Evolutionary conservation across 1,140 invertebrate genomes (phyloP), one percentile per base, ranked within the genome.

Genomic region (Lysiphlebus fabarum): DNA sequence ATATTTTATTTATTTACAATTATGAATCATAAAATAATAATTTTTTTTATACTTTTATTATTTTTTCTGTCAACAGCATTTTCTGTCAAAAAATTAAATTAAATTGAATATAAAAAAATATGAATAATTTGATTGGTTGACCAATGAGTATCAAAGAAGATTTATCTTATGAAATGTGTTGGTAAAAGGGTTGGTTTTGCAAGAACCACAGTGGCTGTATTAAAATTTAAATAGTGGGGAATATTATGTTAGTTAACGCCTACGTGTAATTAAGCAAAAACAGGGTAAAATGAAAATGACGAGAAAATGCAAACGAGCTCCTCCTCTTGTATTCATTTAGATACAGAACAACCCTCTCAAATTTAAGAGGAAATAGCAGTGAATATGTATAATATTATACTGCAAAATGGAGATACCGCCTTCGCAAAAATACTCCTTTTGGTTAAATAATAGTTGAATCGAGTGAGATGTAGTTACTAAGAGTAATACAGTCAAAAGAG

Each of bases 221-320:
- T 37, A 26, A 26, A 26, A 26, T 26, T 26, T 26, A 11, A 53
- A 53, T 49, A 41, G 43, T 47, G 42, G 50, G 26, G 55, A n/a
- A 58, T 45, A 12, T 1, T 51, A 8, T 57, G 63, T 64, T 64
- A 56, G 63, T 64, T 64, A 64, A 64, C 63, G 63, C 63, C 63
- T 64, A 50, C 53, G 56, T 44, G 53, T 61, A 64, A 64, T 64
- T 64, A 64, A 61, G 63, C 59, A 64, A 64, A n/a, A 64, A 61
- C 59, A 59, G 49, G 42, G 53, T 45, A 47, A 49, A 42, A 58
- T 36, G 47, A 47, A 6, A 36, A 5, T 4, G 43, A 41, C n/a
- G 41, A 44, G 49, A 45, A 53, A 42, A 10, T 17, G 47, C n/a
- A 6, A 26, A 14, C 44, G 33, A 61, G 62, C 62, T 63, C 62